Percentiles rank a stretch among this genome's conserved stretches.
Evolutionary conservation across 92 coral and sea anemone species (phyloP).

Genomic region (Epizoanthus fatuus): DNA sequence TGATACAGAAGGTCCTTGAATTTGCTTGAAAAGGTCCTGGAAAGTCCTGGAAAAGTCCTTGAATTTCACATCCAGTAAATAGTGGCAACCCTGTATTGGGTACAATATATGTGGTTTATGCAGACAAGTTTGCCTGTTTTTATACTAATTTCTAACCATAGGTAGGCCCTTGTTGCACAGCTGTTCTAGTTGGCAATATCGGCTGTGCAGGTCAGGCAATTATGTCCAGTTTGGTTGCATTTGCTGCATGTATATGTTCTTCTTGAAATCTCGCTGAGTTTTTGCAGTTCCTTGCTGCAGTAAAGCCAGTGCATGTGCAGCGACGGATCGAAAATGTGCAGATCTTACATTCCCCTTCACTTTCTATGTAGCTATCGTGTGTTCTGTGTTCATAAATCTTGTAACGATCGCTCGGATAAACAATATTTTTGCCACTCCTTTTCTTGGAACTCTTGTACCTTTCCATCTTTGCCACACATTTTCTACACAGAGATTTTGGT

Average conservation of each 20-base stretch:
- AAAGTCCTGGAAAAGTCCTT: conserved; percentile 11
- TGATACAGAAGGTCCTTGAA: conserved; percentile 28
- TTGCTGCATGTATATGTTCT: no score
- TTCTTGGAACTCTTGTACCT: conserved; percentile 50
- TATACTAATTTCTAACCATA: no score
- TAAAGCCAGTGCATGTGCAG: conserved; percentile 50
- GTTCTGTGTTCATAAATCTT: conserved; percentile 22
- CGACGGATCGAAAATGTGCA: no score
- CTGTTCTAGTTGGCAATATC: conserved; percentile 6
- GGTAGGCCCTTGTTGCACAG: not conserved
- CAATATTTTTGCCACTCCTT: conserved; percentile 23
- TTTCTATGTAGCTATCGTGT: conserved; percentile 28
- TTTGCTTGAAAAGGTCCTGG: conserved; percentile 38
- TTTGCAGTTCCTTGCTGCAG: no score
- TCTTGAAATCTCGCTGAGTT: no score
- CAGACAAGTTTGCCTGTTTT: no score
- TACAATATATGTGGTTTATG: no score
- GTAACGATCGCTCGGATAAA: conserved; percentile 48
- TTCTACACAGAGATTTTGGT: conserved; percentile 41
- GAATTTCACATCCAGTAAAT: no score
- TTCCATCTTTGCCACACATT: conserved; percentile 32
- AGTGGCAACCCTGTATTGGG: no score
- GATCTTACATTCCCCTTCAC: no score
- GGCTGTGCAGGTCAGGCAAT: conserved; percentile 44
- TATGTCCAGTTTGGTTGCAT: conserved; percentile 43